Percentiles rank a stretch among this genome's conserved stretches.
phyloP scores from a whole-genome alignment of 1,140 invertebrate species.

The Microplitis mediator region DNA sequence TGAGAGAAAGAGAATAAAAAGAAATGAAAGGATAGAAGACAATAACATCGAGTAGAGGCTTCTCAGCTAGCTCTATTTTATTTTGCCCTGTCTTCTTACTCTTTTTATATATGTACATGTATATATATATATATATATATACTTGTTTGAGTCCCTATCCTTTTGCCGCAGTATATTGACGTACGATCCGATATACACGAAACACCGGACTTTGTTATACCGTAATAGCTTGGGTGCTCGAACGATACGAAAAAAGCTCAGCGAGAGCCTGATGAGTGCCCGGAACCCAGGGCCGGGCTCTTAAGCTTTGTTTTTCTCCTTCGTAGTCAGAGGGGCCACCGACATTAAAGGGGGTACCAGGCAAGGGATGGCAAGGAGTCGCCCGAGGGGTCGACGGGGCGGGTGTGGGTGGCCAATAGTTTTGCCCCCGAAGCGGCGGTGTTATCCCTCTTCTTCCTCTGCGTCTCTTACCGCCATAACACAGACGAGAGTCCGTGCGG shows the following conservation, averaged over 20 bases:
- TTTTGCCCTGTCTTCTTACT: neutral
- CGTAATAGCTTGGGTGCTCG: constrained; percentile 42
- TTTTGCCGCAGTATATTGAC: constrained; percentile 44
- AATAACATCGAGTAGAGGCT: neutral
- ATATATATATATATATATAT: too few relatives aligned
- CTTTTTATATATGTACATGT: neutral
- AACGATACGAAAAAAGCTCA: constrained; percentile 42
- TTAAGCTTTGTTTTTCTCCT: constrained; percentile 34
- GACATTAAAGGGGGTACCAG: neutral
- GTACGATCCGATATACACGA: constrained; percentile 52
- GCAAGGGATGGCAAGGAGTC: neutral
- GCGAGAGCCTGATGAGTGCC: constrained; percentile 45
- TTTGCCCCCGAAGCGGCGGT: constrained; percentile 45
- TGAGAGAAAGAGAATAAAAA: neutral
- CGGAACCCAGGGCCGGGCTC: constrained; percentile 33
- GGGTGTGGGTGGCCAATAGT: constrained; percentile 61
- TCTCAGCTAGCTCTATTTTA: neutral
- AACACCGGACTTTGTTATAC: constrained; percentile 57
- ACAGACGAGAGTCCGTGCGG: constrained; percentile 45
- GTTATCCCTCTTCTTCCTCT: neutral
- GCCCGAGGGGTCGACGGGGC: neutral
- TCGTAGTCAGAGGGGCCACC: neutral
- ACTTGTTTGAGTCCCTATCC: neutral
- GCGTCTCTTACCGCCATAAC: neutral
- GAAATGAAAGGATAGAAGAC: neutral